Percentiles rank a stretch among this genome's conserved stretches.
Conservation (phyloP, 2,797 vertebrate species). For the Phataginus tetradactyla region DNA sequence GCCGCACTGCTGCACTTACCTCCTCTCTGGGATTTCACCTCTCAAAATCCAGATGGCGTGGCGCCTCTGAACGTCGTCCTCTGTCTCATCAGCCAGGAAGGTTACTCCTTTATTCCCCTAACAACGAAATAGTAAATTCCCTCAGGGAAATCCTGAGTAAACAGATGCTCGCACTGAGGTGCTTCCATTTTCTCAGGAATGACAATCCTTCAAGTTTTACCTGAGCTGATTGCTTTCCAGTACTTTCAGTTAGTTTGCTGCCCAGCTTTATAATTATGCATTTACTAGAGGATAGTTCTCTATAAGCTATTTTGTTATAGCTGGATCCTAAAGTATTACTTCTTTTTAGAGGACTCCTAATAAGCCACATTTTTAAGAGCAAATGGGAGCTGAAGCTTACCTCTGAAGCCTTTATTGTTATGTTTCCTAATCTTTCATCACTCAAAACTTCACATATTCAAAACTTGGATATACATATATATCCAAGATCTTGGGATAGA, state of each 20-base stretch:
- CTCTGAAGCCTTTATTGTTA: not conserved
- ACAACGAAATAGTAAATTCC: not conserved
- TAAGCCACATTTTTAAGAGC: not conserved
- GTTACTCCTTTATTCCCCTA: not conserved
- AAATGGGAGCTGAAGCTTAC: not conserved
- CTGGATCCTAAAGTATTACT: not conserved
- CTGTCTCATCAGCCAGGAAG: not conserved
- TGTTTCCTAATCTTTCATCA: not conserved
- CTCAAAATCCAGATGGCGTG: not conserved
- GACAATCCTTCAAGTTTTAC: not conserved
- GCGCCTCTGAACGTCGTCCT: not conserved
- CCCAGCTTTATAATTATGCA: not conserved
- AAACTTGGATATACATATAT: not conserved
- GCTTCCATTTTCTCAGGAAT: not conserved
- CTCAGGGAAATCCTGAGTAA: not conserved
- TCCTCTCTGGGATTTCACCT: not conserved
- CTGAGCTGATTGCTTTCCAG: not conserved
- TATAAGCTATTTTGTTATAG: not conserved
- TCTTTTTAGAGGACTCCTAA: not conserved
- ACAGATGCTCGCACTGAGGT: fast-evolving
- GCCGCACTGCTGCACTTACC: not conserved
- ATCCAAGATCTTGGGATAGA: not conserved
- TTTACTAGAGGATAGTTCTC: not conserved
- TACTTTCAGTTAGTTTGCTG: not conserved
- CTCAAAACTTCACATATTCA: not conserved